Evolutionary conservation across 2,113 vertebrate species (phyloP), one percentile per base, ranked within the genome.

Genomic region (Danio rerio): DNA sequence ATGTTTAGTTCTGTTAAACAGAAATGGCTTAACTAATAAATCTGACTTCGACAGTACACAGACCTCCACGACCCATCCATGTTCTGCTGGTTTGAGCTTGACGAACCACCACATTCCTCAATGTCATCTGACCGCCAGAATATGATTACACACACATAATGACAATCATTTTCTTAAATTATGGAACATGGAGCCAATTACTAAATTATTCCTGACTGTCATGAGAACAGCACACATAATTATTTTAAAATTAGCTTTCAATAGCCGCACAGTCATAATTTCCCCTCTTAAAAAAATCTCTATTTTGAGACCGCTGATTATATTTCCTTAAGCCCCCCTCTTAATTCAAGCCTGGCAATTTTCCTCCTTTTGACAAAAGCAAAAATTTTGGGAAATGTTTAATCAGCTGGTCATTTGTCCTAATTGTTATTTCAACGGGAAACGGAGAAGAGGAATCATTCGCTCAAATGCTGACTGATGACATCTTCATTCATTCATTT

Each of bases 151-250:
- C 87, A 85, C 83, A 86, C 76, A 86, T 88, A 87, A 89, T 88
- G 86, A 81, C 87, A 88, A 86, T 87, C 84, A 87, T 86, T 85
- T 86, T 68, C 78, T 58, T 71, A 84, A 83, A 88, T 90, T 87
- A 85, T 81, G 75, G 86, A 87, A 88, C 84, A 85, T 59, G 59
- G 82, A 87, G 85, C 81, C 86, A 88, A 90, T 90, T 88, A 86
- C 83, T 80, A 83, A 88, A 89, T 90, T 86, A 89, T 88, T 89
- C 81, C 83, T 80, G 78, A 85, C 84, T 85, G 86, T 88, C 87
- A 84, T 85, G 84, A 90, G 86, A 88, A 85, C 56, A 72, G 72
- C 86, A 74, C 76, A 78, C 82, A 83, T 87, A 85, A 90, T 90
- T 88, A 89, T 89, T 86, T 86, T 80, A 87, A 84, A 85, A 87